Evolutionary conservation across 2,888 invertebrate species (phyloP), one percentile per base, ranked within the genome.

Genomic region (Brachypterus glaber): DNA sequence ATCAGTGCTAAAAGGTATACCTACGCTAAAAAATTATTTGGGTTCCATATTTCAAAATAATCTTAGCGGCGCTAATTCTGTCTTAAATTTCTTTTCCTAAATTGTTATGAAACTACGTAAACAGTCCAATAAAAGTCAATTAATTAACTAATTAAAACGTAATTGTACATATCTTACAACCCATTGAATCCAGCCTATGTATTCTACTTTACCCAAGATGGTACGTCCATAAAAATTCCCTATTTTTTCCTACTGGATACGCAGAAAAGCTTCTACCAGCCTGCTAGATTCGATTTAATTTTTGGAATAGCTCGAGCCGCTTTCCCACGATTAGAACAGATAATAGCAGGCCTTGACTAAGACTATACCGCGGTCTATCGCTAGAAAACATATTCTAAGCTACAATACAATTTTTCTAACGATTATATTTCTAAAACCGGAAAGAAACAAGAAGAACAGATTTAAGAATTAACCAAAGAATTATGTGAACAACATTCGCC

Each of bases 351-450:
- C 37, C 37, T 37, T 37, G 33, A 47, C 46, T 43, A 43, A 44
- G 45, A 39, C 39, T n/a, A n/a, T n/a, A n/a, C n/a, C n/a, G n/a
- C n/a, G n/a, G n/a, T n/a, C n/a, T n/a, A n/a, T n/a, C n/a, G n/a
- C n/a, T 39, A 44, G 44, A 40, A 46, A 50, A 52, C 49, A 46
- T 46, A 41, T 40, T 46, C n/a, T n/a, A n/a, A n/a, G n/a, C n/a
- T 42, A 44, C 45, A 48, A 48, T 51, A 44, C 44, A 44, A 48
- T 50, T 52, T 53, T 53, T 51, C 51, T 47, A 49, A 52, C 47
- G 51, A 50, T 51, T 48, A n/a, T n/a, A n/a, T 50, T 54, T 54
- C 53, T 50, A 48, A 50, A 51, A 46, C 44, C 50, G 44, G n/a
- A n/a, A n/a, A n/a, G n/a, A n/a, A n/a, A n/a, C n/a, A n/a, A n/a